Conservation (phyloP, 2,113 vertebrate species). For the Hyla sarda region DNA sequence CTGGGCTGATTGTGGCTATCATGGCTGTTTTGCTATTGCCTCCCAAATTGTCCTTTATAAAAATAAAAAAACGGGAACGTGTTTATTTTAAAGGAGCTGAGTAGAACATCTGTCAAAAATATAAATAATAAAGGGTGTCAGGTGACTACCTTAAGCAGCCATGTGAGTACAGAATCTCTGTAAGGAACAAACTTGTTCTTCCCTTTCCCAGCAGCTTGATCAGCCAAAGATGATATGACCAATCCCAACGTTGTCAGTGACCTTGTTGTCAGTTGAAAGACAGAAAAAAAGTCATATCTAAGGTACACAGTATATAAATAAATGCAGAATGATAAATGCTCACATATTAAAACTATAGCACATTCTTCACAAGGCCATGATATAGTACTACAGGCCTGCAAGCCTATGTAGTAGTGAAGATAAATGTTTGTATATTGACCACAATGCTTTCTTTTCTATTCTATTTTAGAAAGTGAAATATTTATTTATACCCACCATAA, state of each 20-base stretch:
- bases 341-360: neutral
- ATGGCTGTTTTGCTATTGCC: constrained; percentile 98
- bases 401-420: neutral
- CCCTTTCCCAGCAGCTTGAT: constrained; percentile 94
- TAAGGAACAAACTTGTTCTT: constrained; percentile 98
- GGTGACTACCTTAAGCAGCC: constrained; percentile 92
- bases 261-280: constrained; percentile 67
- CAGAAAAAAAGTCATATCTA: neutral
- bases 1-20: constrained; percentile 97
- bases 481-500: neutral
- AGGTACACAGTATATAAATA: neutral
- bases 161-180: constrained; percentile 97
- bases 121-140: neutral
- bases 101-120: neutral
- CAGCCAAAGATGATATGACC: constrained; percentile 96
- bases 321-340: neutral
- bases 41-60: constrained; percentile 90
- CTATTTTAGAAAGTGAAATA: neutral
- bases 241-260: constrained; percentile 95
- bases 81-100: too few relatives aligned
- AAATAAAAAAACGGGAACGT: neutral
- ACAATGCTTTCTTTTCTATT: neutral
- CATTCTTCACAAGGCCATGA: neutral
- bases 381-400: neutral
- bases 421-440: neutral